Base-by-base conservation (phyloP, 2,888 invertebrate species). In the Scrobipalpa costella region DNA sequence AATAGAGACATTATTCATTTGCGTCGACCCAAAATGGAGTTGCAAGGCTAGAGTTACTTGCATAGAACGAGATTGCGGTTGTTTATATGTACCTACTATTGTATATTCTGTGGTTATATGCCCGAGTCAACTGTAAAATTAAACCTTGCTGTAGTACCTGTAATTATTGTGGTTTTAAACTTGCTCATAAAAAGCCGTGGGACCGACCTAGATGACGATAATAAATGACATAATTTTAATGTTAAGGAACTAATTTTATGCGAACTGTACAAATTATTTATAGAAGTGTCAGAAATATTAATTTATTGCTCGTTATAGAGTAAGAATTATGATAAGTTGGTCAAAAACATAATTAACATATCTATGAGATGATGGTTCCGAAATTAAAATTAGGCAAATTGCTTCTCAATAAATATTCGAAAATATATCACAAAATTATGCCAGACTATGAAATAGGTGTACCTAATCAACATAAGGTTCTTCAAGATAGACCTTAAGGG, bases 121-220 rank as follows among this genome's bases (percentile, higher is more conserved):
- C 77, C 72, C 63, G 78, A 83, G 81, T 80, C 77, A 80, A 78
- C 76, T 71, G 74, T 79, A 78, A 81, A 81, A 79, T 79, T 79
- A 79, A 78, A 78, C 78, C 79, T 70, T 67, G 72, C 75, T 76
- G 74, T 66, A 68, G 68, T 64, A 38, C 19, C 17, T 52, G n/a
- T 44, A 65, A 70, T 66, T 67, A 63, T 71, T 49, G 60, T 72
- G 74, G 74, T 70, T 77, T 73, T 69, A 66, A 73, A 74, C 73
- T 69, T 68, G 71, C 69, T 71, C 69, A 62, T 62, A 58, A 66
- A 69, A 47, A 27, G 15, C 13, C n/a, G 15, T 60, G 60, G 7
- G 49, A 60, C 15, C 27, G 49, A 34, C 60, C 49, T 47, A 57
- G 58, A 58, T 40, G 27, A 27, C 27, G 5, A 49, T 59, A 21